Percentiles rank a stretch among this genome's conserved stretches.
These are phyloP conservation scores for Esperia sulphurella DNA, from an alignment of 2,888 invertebrate species.

Conservation along the genomic window DNA sequence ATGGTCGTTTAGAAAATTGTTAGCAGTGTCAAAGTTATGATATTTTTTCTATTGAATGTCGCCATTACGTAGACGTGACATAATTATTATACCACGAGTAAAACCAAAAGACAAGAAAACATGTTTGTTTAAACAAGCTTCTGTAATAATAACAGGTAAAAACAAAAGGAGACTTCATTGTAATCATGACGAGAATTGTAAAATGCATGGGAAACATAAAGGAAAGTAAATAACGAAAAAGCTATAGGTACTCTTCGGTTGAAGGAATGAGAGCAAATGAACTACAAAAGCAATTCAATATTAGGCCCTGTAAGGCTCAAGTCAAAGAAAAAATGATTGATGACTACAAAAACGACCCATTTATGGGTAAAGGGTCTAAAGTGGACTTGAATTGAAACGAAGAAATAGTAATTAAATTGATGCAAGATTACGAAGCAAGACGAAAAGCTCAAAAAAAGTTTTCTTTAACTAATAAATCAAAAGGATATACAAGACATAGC, in stretches of 20 bases:
- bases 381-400: slow-evolving; percentile 15
- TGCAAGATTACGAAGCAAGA: slow-evolving; percentile 8
- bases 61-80: too few relatives aligned
- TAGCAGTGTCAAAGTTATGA: too few relatives aligned
- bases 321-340: neutral
- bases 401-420: neutral
- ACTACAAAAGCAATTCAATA: neutral
- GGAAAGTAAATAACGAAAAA: too few relatives aligned
- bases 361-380: slow-evolving; percentile 7
- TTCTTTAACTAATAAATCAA: neutral
- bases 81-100: too few relatives aligned
- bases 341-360: neutral
- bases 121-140: too few relatives aligned
- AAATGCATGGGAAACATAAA: too few relatives aligned
- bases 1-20: too few relatives aligned
- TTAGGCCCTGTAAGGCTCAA: neutral
- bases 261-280: neutral
- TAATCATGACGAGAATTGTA: too few relatives aligned
- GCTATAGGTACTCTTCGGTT: neutral
- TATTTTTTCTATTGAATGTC: too few relatives aligned
- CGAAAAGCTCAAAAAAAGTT: neutral
- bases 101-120: too few relatives aligned
- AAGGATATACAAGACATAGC: neutral
- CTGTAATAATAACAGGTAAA: too few relatives aligned
- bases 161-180: too few relatives aligned